A percentile compares a stretch with the other conserved stretches of the same genome.
Conservation (phyloP, 2,888 invertebrate genomes). For the Sericinus montela region DNA sequence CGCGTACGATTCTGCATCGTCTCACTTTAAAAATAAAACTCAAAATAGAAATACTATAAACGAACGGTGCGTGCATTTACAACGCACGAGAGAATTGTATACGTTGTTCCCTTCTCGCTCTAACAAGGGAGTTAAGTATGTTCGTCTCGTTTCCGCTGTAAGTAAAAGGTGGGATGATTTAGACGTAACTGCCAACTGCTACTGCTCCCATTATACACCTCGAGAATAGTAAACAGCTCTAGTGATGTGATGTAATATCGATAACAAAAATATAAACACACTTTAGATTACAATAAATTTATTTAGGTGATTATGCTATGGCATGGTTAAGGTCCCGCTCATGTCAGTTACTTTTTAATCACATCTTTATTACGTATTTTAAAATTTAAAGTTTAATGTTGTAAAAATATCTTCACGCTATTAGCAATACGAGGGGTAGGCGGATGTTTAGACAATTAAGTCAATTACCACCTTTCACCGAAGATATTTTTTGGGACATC, state of each 20-base stretch:
- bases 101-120: conserved; percentile 45
- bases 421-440: too few species aligned
- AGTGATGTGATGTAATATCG: conserved; percentile 26
- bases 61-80: conserved; percentile 44
- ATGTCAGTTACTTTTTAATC: too few species aligned
- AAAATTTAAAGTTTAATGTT: too few species aligned
- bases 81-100: conserved; percentile 59
- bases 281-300: too few species aligned
- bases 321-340: too few species aligned
- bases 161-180: conserved; percentile 76
- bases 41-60: background rate
- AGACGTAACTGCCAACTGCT: conserved; percentile 77
- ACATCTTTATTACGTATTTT: too few species aligned
- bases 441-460: too few species aligned
- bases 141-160: conserved; percentile 46
- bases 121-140: conserved; percentile 6
- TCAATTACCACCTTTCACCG: too few species aligned
- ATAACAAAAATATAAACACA: background rate
- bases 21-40: conserved; percentile 6
- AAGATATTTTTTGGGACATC: too few species aligned
- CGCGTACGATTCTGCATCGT: conserved; percentile 30
- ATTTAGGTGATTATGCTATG: too few species aligned
- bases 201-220: conserved; percentile 73
- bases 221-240: conserved; percentile 61
- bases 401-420: too few species aligned